Percentiles rank a stretch among this genome's conserved stretches.
Conservation (phyloP, 2,113 vertebrate genomes). For the Oryzias woworae region DNA sequence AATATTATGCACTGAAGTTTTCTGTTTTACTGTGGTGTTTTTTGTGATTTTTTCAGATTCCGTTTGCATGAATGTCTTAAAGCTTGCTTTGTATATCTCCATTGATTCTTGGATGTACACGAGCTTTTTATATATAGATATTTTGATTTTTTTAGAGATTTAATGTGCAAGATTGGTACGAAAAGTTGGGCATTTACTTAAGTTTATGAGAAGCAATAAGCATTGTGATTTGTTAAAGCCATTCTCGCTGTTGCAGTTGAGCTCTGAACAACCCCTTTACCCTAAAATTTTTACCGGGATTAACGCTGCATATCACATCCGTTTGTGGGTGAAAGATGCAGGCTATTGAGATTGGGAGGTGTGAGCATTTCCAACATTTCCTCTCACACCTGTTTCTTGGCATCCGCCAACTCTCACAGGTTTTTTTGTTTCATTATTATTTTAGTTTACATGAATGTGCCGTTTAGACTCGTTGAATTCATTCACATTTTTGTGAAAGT, state of each 20-base stretch:
- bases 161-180: not conserved
- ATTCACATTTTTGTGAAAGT: slow-evolving; percentile 5
- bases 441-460: slow-evolving; percentile 13
- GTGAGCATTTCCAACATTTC: not conserved
- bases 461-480: slow-evolving; percentile 10
- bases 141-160: not conserved
- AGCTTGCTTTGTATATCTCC: slow-evolving; percentile 40
- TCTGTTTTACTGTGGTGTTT: slow-evolving; percentile 19
- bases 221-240: slow-evolving; percentile 28
- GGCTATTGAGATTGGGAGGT: slow-evolving; percentile 2
- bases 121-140: not conserved
- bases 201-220: slow-evolving; percentile 58
- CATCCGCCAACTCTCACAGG: slow-evolving; percentile 17
- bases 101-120: slow-evolving; percentile 37
- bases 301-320: slow-evolving; percentile 4
- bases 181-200: not conserved
- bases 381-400: slow-evolving; percentile 2
- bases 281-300: slow-evolving; percentile 6
- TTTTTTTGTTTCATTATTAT: slow-evolving; percentile 13
- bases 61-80: slow-evolving; percentile 37
- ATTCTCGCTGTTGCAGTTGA: slow-evolving; percentile 5
- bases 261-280: not conserved
- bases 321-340: not conserved
- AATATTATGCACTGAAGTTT: slow-evolving; percentile 61
- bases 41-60: slow-evolving; percentile 11